phyloP scores from a whole-genome alignment of 2,797 vertebrate species.

The Lagorchestes hirsutus region DNA sequence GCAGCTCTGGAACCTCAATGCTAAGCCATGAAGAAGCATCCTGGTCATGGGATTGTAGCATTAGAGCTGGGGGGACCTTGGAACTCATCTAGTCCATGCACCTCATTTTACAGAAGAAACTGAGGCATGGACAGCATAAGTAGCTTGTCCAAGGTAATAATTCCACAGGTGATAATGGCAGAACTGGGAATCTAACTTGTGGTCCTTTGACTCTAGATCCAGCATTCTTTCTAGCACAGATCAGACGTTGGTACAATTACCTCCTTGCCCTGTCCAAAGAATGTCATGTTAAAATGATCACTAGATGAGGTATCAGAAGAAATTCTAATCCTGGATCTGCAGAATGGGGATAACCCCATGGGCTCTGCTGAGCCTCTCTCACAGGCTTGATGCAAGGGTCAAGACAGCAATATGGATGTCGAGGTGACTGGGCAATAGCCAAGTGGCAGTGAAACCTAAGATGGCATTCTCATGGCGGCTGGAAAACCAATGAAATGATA shows the following conservation, averaged over 20 bases:
- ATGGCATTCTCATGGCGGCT: no score
- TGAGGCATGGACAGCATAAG: background rate
- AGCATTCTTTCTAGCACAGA: background rate
- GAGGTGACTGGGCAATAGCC: background rate
- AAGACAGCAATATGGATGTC: background rate
- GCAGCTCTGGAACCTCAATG: background rate
- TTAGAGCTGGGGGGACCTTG: background rate
- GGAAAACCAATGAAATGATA: background rate
- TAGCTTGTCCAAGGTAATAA: background rate
- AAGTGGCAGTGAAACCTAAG: background rate
- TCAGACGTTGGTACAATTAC: background rate
- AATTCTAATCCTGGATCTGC: background rate
- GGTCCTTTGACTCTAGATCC: background rate
- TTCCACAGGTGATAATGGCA: no score
- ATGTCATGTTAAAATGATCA: background rate
- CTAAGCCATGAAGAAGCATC: background rate
- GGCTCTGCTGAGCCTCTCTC: background rate
- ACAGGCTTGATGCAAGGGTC: background rate
- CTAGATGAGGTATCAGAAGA: background rate
- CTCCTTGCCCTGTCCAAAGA: background rate
- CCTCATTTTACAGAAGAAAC: background rate
- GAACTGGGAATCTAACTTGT: accelerated
- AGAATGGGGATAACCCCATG: background rate
- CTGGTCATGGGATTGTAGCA: background rate
- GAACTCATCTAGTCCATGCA: background rate